phyloP scores from a whole-genome alignment of 2,888 invertebrate genomes.

The Dysmachus trigonus region DNA sequence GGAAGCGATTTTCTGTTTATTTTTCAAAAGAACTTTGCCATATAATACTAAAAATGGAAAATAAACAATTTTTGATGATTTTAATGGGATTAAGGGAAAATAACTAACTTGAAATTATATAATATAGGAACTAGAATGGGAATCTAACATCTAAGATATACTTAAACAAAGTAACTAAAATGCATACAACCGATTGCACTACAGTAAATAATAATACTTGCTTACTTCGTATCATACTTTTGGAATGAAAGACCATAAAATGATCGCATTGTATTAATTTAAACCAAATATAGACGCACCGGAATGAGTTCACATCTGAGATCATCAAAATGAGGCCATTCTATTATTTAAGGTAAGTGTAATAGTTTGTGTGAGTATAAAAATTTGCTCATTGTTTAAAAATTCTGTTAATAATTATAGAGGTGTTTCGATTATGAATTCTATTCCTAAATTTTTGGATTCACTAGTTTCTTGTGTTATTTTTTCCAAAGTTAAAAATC shows the following conservation, averaged over 20 bases:
- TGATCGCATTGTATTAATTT: background rate
- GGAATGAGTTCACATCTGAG: background rate
- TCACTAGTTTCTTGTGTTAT: too few relatives aligned
- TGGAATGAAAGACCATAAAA: background rate
- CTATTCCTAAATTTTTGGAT: too few relatives aligned
- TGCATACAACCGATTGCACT: background rate
- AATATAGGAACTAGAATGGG: background rate
- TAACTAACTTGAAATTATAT: background rate
- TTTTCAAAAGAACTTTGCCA: background rate
- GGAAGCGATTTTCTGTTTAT: background rate
- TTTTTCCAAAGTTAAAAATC: too few relatives aligned
- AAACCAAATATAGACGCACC: background rate
- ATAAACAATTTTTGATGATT: background rate
- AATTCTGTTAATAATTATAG: too few relatives aligned
- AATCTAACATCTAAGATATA: background rate
- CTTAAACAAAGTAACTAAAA: background rate
- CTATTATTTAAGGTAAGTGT: too few relatives aligned
- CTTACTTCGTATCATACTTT: background rate
- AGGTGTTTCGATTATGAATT: too few relatives aligned
- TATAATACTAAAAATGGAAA: background rate
- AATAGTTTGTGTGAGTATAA: background rate
- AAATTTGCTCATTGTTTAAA: background rate
- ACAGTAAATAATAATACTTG: too few relatives aligned
- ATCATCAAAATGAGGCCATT: background rate
- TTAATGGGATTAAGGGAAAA: background rate